Evolutionary conservation across 2,797 vertebrate genomes (phyloP), one percentile per base, ranked within the genome.

Genomic region (Sardinella longiceps): DNA sequence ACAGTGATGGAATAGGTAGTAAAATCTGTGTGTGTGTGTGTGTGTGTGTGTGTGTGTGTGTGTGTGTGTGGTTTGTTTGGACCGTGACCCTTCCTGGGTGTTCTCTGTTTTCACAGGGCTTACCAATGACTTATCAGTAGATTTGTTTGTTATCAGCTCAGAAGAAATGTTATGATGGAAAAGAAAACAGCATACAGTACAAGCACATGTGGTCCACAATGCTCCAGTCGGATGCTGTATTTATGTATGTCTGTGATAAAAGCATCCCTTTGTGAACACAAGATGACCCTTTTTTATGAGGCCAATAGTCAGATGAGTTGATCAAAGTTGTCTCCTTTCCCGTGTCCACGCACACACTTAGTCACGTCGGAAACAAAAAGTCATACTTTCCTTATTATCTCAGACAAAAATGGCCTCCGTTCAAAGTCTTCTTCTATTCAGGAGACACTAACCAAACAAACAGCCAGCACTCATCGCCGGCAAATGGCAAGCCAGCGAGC

Each of bases 381-480:
- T 77, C 70, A 77, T 43, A 77, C 70, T 77, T 77, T 77, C 70
- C 70, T 77, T 77, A 77, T 77, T 39, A 77, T 77, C 15, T 37
- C 18, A 43, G 33, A 77, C 70, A 77, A 77, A 39, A 77, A 77
- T 43, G 70, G 70, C 70, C 37, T 5, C 15, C 70, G 70, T 77
- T 77, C 70, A 77, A 77, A 77, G 70, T 18, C 33, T 6, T 18
- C 37, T 77, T 37, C n/a, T n/a, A n/a, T 77, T 77, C 37, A 77
- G 70, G 70, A n/a, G 12, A 43, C 18, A 5, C 37, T 77, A 77
- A 23, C 37, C 70, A 77, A 77, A 43, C 70, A 77, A 77, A 20
- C 70, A 77, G n/a, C 1, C 6, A 23, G 70, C 70, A 5, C 70
- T 77, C 70, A 43, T 77, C 33, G 15, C 15, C 25, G 5, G 33